Conservation (phyloP, 2,888 invertebrate species). For the Scaptomyza cyrtandrae region DNA sequence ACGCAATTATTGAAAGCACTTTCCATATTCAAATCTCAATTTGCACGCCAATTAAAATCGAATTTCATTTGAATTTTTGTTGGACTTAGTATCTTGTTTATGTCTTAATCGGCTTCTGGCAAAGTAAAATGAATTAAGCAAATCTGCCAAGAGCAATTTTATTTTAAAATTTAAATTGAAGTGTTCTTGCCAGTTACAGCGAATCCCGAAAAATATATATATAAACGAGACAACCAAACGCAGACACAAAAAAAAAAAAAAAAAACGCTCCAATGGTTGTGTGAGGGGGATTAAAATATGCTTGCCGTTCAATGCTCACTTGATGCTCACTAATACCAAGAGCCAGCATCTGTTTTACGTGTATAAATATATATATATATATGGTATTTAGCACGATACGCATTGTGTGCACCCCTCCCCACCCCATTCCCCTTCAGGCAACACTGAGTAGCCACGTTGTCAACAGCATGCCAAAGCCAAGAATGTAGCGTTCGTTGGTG, state of each 20-base stretch:
- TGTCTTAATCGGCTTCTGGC: constrained; percentile 1
- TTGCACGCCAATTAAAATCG: constrained; percentile 3
- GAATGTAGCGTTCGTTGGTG: constrained; percentile 48
- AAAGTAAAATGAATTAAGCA: neutral
- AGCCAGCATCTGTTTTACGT: constrained; percentile 58
- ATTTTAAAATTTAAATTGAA: constrained; percentile 47
- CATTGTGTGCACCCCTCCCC: constrained; percentile 22
- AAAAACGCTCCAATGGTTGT: constrained; percentile 10
- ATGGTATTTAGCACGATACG: constrained; percentile 34
- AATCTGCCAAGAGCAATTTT: constrained; percentile 37
- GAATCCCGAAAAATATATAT: neutral
- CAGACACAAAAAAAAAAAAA: constrained; percentile 14
- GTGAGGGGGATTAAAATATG: too few relatives aligned
- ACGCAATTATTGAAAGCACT: neutral
- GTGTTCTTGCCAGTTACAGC: constrained; percentile 23
- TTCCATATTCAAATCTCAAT: constrained; percentile 18
- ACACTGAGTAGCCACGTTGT: constrained; percentile 44
- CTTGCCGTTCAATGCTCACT: constrained; percentile 54
- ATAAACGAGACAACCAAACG: neutral
- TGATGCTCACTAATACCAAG: constrained; percentile 73
- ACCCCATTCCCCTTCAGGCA: constrained; percentile 2
- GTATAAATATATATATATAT: constrained; percentile 36
- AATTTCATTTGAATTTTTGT: neutral
- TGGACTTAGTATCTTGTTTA: neutral
- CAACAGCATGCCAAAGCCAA: constrained; percentile 50